Conservation (phyloP, 2,797 vertebrate genomes). For the Coregonus sp. region DNA sequence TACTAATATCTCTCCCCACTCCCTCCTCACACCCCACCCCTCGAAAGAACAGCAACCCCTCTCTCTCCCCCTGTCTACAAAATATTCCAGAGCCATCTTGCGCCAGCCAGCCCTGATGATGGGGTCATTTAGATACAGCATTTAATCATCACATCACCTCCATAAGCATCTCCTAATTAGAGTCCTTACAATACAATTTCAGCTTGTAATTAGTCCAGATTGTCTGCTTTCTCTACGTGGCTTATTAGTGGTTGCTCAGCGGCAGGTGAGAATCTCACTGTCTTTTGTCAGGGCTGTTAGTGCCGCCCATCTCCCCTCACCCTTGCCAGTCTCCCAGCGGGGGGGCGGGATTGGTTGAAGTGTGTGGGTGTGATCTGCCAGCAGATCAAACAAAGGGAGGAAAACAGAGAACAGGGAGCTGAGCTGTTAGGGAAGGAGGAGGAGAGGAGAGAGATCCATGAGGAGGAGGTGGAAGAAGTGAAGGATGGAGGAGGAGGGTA, state of each 20-base stretch:
- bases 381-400: conserved; percentile 61
- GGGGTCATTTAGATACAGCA: conserved; percentile 87
- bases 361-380: conserved; percentile 46
- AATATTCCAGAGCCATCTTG: conserved; percentile 80
- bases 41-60: conserved; percentile 76
- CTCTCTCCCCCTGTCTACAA: conserved; percentile 73
- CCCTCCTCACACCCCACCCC: conserved; percentile 56
- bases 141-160: conserved; percentile 96
- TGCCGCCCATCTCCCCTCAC: conserved; percentile 55
- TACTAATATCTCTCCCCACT: conserved; percentile 84
- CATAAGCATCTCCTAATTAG: conserved; percentile 93
- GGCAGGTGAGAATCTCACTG: conserved; percentile 84
- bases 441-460: conserved; percentile 21
- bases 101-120: conserved; percentile 79
- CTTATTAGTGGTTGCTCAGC: conserved; percentile 89
- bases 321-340: conserved; percentile 60
- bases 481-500: conserved; percentile 32
- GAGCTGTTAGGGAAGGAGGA: conserved; percentile 26
- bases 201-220: conserved; percentile 96
- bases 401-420: conserved; percentile 28
- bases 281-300: conserved; percentile 84
- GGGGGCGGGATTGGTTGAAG: conserved; percentile 56
- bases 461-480: conserved; percentile 12
- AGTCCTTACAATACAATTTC: conserved; percentile 92
- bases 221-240: conserved; percentile 89